Evolutionary conservation across 1,140 invertebrate species (phyloP), one percentile per base, ranked within the genome.

Genomic region (Ceratoteleas bidentatus): DNA sequence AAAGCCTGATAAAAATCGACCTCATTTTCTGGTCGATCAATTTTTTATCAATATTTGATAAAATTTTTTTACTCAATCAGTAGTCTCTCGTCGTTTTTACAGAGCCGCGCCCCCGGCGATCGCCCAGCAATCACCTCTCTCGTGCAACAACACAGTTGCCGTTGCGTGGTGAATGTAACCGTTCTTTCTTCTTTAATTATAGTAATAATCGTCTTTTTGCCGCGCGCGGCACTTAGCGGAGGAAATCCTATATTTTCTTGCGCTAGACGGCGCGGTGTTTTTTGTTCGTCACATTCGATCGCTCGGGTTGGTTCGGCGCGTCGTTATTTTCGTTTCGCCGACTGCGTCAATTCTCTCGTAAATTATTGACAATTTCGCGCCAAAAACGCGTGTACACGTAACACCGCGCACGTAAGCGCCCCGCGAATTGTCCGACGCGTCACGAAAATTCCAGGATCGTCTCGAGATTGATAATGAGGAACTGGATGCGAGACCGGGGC

Each of bases 191-290:
- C 68, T 77, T 74, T 64, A 78, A 78, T 83, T 74, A 78, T 58
- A 78, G 70, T 78, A 83, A 83, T 74, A 76, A 74, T 78, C 45
- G 45, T 78, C 33, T 70, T 83, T 86, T 62, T 70, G 32, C 9
- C 33, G 7, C 33, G 32, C 50, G 68, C 62, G 76, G 68, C 38
- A 58, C 69, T 68, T 74, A 72, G 57, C 61, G 7, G 62, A 76
- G 73, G 66, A 76, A 81, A 81, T 81, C 68, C 66, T 73, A 77
- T 32, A 68, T 77, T 77, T 74, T 60, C 69, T 73, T 69, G 53
- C 68, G 73, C 52, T 68, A 68, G 38, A 43, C 68, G 11, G 53
- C 9, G 3, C 34, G 34, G 15, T 10, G 64, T 75, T 72, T 73
- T 76, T 38, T 49, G 13, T 54, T n/a, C n/a, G n/a, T n/a, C n/a